Percentiles rank a stretch among this genome's conserved stretches.
Conservation (phyloP, 2,888 invertebrate genomes). For the Trissolcus brochymenae region DNA sequence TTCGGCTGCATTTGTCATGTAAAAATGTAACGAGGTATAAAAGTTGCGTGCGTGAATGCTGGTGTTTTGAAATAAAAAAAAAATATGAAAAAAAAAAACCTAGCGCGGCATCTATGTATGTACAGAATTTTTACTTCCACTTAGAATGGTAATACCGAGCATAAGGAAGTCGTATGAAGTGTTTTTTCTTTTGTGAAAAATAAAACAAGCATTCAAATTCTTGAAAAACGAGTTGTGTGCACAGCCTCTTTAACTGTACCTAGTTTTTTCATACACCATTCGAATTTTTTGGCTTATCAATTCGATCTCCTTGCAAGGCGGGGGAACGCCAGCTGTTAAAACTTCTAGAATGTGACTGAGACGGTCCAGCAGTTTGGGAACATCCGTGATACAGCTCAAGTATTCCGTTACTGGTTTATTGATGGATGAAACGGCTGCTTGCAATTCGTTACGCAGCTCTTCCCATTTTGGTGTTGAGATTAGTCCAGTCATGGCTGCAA, state of each 20-base stretch:
- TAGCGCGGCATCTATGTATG: conserved; percentile 46
- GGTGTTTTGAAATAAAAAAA: conserved; percentile 11
- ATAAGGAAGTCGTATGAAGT: conserved; percentile 39
- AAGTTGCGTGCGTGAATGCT: conserved; percentile 38
- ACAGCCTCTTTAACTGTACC: not conserved
- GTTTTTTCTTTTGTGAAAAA: conserved; percentile 38
- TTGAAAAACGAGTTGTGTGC: not conserved
- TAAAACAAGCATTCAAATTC: conserved; percentile 16
- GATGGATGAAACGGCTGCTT: conserved; percentile 2
- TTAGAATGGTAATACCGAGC: conserved; percentile 40
- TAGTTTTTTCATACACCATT: conserved; percentile 13
- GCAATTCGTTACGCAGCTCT: conserved; percentile 3
- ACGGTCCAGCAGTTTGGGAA: conserved; percentile 3
- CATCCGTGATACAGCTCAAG: conserved; percentile 9
- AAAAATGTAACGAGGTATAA: conserved; percentile 39
- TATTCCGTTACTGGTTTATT: conserved; percentile 3
- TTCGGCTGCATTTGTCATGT: conserved; percentile 25
- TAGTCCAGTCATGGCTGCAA: not conserved
- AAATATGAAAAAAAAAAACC: conserved; percentile 3
- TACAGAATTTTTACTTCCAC: conserved; percentile 56
- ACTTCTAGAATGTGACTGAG: conserved; percentile 11
- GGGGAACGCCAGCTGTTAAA: not conserved
- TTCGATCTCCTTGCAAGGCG: conserved; percentile 26
- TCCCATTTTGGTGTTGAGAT: not conserved
- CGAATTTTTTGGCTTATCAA: conserved; percentile 22